Evolutionary conservation across 35 echinoderm and acorn worm species (phyloP), one percentile per base, ranked within the genome.

Genomic region (Apostichopus californicus): DNA sequence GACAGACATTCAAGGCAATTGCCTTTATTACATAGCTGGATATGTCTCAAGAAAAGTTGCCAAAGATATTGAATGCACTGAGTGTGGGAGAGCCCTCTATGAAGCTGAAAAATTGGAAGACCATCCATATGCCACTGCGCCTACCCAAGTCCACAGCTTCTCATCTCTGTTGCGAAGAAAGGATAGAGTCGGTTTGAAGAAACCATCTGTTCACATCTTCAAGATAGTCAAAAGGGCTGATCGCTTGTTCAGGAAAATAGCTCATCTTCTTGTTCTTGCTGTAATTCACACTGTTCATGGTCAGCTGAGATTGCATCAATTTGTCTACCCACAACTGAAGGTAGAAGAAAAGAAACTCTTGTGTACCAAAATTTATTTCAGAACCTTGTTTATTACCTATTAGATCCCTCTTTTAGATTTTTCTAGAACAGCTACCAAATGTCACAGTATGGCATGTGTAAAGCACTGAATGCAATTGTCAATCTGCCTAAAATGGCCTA

Each of bases 41-140:
- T 87, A 87, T 87, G 83, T 87, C 5, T 87, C 83, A 87, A 61
- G 83, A 65, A 87, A 87, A 87, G 12, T 87, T 5, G 55, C 83
- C 6, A 17, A 60, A 87, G 83, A 87, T 87, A 65, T 87, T 60
- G 83, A 87, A 23, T 87, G 83, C 55, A 87, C 4, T 60, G 55
- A 87, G 8, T 87, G 83, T 87, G 55, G 55, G 9, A 87, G 83
- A 87, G 9, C 83, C 11, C 83, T 87, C 5, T 87, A 15, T 24
- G 14, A 87, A 83, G 11, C 17, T 65, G 83, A 87, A 23, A 87
- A 87, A 17, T 5, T n/a, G 11, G 13, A 20, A 65, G 83, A 87
- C 24, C 83, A 87, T 87, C n/a, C 54, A 60, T 60, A 87, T 26
- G 24, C 83, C 8, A 28, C 26, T 28, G 26, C 26, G 26, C 26